Percentiles rank a stretch among this genome's conserved stretches.
phyloP scores from a whole-genome alignment of 2,797 vertebrate genomes.

The Coranthus polyacanthus region DNA sequence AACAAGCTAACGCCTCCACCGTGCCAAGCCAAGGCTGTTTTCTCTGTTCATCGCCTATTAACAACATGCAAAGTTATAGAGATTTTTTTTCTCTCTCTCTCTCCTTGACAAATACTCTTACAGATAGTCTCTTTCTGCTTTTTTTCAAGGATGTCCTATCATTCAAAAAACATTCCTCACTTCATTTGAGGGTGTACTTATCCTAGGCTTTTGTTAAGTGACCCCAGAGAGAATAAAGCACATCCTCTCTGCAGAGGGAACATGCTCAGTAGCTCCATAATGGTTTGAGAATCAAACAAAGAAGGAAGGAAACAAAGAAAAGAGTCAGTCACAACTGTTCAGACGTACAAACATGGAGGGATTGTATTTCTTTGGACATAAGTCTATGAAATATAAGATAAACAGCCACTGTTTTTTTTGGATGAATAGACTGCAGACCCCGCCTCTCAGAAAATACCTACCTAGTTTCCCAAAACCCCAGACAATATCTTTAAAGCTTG shows the following conservation, averaged over 20 bases:
- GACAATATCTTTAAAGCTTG: no score
- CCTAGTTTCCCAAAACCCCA: no score
- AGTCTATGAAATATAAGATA: background rate
- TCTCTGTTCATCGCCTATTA: constrained; percentile 5
- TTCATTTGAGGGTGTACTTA: constrained; percentile 12
- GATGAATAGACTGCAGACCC: background rate
- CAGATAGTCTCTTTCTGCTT: constrained; percentile 5
- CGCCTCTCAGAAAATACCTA: no score
- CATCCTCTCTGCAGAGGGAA: constrained; percentile 3
- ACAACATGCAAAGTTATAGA: background rate
- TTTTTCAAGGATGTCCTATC: constrained; percentile 34
- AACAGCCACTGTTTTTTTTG: background rate
- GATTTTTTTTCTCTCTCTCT: constrained; percentile 21
- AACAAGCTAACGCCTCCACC: background rate
- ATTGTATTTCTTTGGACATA: background rate
- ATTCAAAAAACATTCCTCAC: constrained; percentile 3
- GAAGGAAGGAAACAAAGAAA: background rate
- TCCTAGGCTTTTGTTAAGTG: constrained; percentile 35
- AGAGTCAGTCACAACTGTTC: constrained; percentile 6
- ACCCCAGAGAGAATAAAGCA: constrained; percentile 18
- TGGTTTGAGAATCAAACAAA: background rate
- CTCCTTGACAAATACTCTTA: constrained; percentile 1
- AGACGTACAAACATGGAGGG: background rate
- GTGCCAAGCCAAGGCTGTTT: constrained; percentile 13
- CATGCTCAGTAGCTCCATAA: background rate